Percentiles rank a stretch among this genome's conserved stretches.
These are phyloP conservation scores for Holotrichia oblita DNA, from an alignment of 1,140 invertebrate species.

Conservation along the genomic window DNA sequence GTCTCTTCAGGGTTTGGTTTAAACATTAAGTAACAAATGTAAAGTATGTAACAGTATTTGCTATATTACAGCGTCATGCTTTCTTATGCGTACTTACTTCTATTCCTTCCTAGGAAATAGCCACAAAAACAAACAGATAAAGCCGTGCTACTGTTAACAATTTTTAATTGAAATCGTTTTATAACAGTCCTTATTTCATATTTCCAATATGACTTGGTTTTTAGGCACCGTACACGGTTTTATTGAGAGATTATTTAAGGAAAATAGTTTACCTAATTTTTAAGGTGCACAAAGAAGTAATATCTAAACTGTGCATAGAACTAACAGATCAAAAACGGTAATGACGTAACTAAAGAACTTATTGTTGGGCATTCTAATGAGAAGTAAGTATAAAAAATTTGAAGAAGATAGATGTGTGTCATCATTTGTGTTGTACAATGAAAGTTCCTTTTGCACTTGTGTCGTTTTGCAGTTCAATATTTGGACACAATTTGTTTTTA, in stretches of 20 bases:
- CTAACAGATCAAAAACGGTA: slow-evolving; percentile 1
- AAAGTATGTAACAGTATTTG: slow-evolving; percentile 19
- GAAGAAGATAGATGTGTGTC: slow-evolving; percentile 25
- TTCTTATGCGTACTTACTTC: slow-evolving; percentile 65
- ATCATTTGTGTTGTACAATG: slow-evolving; percentile 29
- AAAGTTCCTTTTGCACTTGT: slow-evolving; percentile 38
- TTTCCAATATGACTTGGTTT: neutral
- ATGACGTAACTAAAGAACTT: neutral
- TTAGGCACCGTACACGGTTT: slow-evolving; percentile 10
- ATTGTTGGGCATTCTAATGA: slow-evolving; percentile 32
- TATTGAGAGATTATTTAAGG: slow-evolving; percentile 4
- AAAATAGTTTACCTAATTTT: slow-evolving; percentile 1
- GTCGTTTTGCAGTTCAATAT: slow-evolving; percentile 19
- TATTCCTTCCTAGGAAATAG: slow-evolving; percentile 66
- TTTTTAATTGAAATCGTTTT: slow-evolving; percentile 30
- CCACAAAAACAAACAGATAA: slow-evolving; percentile 59
- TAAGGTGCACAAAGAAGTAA: slow-evolving; percentile 23
- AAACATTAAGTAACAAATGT: neutral
- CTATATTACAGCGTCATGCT: slow-evolving; percentile 10
- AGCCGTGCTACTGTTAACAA: slow-evolving; percentile 57
- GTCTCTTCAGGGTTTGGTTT: too few species aligned
- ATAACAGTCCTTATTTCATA: slow-evolving; percentile 13
- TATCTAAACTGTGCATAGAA: slow-evolving; percentile 37
- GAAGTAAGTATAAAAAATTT: neutral
- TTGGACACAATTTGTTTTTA: slow-evolving; percentile 17